phyloP scores from a whole-genome alignment of 2,888 invertebrate species.

The Anorthoa munda region DNA sequence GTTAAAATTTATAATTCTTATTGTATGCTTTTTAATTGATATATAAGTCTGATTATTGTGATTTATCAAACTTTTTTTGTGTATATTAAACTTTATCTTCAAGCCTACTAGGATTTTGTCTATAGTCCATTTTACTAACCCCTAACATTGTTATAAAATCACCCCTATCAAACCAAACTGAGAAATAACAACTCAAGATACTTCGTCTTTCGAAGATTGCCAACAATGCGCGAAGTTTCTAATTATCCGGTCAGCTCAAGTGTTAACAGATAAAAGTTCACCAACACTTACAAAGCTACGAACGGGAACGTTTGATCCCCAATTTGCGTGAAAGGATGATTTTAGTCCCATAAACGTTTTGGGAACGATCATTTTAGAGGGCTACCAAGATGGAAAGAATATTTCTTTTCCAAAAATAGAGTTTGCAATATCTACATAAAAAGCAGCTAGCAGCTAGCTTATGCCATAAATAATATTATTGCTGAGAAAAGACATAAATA shows the following conservation, averaged over 20 bases:
- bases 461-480: no score
- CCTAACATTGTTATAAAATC: not conserved
- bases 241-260: constrained; percentile 46
- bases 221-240: constrained; percentile 36
- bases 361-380: not conserved
- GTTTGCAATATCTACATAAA: no score
- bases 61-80: no score
- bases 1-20: no score
- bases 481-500: no score
- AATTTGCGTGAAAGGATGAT: constrained; percentile 35
- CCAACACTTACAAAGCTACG: constrained; percentile 28
- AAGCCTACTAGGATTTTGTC: no score
- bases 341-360: constrained; percentile 13
- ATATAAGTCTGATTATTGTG: no score
- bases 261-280: constrained; percentile 47
- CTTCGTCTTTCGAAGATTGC: constrained; percentile 23
- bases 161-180: not conserved
- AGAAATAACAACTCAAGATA: constrained; percentile 16
- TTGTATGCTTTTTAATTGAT: no score
- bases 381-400: not conserved
- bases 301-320: constrained; percentile 14
- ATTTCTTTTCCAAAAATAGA: not conserved
- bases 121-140: no score
- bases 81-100: no score
- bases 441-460: no score